These are phyloP conservation scores for Teleiodes luculella DNA, from an alignment of 2,888 invertebrate species.

Conservation along the genomic window DNA sequence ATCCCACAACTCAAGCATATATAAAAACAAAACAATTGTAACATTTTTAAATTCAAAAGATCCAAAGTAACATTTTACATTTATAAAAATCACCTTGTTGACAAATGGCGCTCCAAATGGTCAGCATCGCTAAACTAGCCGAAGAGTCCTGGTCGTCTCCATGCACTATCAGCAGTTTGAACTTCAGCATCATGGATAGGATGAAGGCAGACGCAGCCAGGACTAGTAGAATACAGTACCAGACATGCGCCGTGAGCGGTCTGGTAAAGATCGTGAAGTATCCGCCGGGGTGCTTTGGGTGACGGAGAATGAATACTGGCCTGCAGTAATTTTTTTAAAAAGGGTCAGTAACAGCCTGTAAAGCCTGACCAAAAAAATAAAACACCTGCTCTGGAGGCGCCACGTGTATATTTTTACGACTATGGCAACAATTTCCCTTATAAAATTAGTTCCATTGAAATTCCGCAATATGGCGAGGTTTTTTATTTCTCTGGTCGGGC, in stretches of 20 bases:
- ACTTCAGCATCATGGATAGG: conserved; percentile 42
- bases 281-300: conserved; percentile 79
- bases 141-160: conserved; percentile 52
- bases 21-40: too few species aligned
- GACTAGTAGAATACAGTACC: conserved; percentile 68
- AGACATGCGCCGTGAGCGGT: conserved; percentile 79
- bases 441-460: too few species aligned
- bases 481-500: too few species aligned
- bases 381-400: too few species aligned
- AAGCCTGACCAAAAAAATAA: too few species aligned
- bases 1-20: too few species aligned
- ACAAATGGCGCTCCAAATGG: conserved; percentile 64
- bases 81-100: conserved; percentile 59
- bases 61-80: neutral
- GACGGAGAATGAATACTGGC: conserved; percentile 82
- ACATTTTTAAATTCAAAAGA: neutral
- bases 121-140: conserved; percentile 64
- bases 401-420: too few species aligned
- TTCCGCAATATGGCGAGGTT: too few species aligned
- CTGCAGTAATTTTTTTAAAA: conserved; percentile 43
- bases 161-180: conserved; percentile 27
- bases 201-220: conserved; percentile 40
- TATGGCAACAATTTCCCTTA: too few species aligned
- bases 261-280: conserved; percentile 81
- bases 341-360: too few species aligned